These are phyloP conservation scores for Hephaestus fuliginosus DNA, from an alignment of 2,797 vertebrate genomes.

Conservation along the genomic window DNA sequence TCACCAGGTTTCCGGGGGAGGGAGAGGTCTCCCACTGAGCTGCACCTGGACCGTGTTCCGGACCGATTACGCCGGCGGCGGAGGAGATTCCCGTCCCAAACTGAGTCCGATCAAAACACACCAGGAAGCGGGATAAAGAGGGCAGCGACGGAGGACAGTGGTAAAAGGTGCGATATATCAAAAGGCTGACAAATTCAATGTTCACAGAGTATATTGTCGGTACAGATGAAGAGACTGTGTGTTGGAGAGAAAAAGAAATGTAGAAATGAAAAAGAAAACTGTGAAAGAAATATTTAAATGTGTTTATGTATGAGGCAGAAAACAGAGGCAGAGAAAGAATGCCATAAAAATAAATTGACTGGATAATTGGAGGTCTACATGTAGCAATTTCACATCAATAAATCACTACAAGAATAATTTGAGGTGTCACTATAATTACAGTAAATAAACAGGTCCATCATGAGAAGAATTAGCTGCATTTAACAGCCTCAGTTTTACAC, in stretches of 20 bases:
- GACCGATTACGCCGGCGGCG: conserved; percentile 37
- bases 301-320: conserved; percentile 21
- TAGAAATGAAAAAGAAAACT: neutral
- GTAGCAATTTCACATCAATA: conserved; percentile 58
- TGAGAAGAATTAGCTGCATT: conserved; percentile 32
- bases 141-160: neutral
- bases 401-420: conserved; percentile 49
- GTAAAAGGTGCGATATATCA: neutral
- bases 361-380: conserved; percentile 47
- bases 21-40: conserved; percentile 44
- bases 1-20: conserved; percentile 63
- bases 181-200: neutral
- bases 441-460: conserved; percentile 55
- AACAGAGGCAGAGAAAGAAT: conserved; percentile 8
- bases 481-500: neutral
- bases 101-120: conserved; percentile 6
- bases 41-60: conserved; percentile 74
- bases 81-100: conserved; percentile 13
- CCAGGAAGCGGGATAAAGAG: neutral
- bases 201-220: neutral
- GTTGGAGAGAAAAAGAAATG: neutral
- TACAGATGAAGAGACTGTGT: neutral
- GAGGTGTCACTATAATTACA: conserved; percentile 53
- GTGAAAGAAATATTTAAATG: conserved; percentile 19
- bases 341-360: conserved; percentile 36